These are phyloP conservation scores for Phyllotreta cruciferae DNA, from an alignment of 2,888 invertebrate genomes.

Conservation along the genomic window DNA sequence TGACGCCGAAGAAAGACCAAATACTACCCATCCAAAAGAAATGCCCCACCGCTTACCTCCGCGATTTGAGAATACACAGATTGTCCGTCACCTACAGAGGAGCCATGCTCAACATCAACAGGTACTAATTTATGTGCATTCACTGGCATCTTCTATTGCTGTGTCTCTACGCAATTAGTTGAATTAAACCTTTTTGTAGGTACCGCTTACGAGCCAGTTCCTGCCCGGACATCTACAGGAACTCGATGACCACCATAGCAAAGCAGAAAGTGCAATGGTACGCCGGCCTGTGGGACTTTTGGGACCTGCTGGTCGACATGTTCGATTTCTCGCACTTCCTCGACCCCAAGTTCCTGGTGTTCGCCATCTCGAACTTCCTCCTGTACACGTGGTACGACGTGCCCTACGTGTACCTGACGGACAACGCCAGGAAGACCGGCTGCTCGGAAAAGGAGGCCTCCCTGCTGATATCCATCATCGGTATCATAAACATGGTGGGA, in stretches of 20 bases:
- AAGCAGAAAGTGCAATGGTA: slow-evolving; percentile 80
- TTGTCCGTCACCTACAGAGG: slow-evolving; percentile 84
- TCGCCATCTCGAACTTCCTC: slow-evolving; percentile 87
- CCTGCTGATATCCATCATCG: slow-evolving; percentile 85
- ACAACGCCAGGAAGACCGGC: slow-evolving; percentile 74
- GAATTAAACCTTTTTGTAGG: too few species aligned
- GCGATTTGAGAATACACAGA: slow-evolving; percentile 76
- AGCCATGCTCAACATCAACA: slow-evolving; percentile 84
- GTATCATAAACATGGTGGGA: slow-evolving; percentile 86
- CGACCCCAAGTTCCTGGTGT: slow-evolving; percentile 76
- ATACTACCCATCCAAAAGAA: slow-evolving; percentile 59
- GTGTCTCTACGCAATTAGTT: too few species aligned
- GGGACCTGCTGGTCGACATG: slow-evolving; percentile 78
- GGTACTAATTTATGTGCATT: slow-evolving; percentile 49
- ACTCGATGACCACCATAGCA: slow-evolving; percentile 86
- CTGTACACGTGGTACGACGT: slow-evolving; percentile 94
- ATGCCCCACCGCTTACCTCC: slow-evolving; percentile 69
- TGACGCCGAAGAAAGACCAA: slow-evolving; percentile 66
- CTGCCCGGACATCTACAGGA: slow-evolving; percentile 88
- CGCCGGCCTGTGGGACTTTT: slow-evolving; percentile 78
- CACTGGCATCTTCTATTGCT: background rate
- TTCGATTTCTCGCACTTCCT: slow-evolving; percentile 82
- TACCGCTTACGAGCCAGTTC: slow-evolving; percentile 84
- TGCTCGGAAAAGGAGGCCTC: slow-evolving; percentile 77
- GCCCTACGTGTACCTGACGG: slow-evolving; percentile 89